These are phyloP conservation scores for Gerris lacustris DNA, from an alignment of 2,888 invertebrate species.

Conservation along the genomic window DNA sequence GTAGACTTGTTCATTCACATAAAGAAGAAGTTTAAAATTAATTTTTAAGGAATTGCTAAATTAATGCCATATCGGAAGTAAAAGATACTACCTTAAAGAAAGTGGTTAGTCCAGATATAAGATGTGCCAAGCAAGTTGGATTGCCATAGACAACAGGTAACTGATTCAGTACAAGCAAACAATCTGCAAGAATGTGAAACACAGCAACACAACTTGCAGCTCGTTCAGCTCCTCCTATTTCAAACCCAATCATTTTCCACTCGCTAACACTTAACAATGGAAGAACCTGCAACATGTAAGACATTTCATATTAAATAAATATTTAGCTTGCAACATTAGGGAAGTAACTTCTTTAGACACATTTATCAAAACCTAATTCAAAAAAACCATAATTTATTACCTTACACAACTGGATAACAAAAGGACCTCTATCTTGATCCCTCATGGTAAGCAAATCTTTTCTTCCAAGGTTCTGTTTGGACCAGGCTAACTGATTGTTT, in stretches of 20 bases:
- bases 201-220: not conserved
- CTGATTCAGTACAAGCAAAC: not conserved
- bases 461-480: slow-evolving; percentile 1
- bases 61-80: too few relatives aligned
- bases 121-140: not conserved
- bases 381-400: not conserved
- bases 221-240: not conserved
- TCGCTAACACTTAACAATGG: not conserved
- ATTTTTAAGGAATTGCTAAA: too few relatives aligned
- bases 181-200: slow-evolving; percentile 2
- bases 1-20: too few relatives aligned
- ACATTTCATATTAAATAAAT: too few relatives aligned
- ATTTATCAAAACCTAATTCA: too few relatives aligned
- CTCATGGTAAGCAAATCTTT: not conserved
- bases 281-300: slow-evolving; percentile 3
- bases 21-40: too few relatives aligned
- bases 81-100: not conserved
- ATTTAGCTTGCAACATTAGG: too few relatives aligned
- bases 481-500: slow-evolving; percentile 10
- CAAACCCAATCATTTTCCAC: slow-evolving; percentile 6
- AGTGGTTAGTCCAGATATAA: not conserved
- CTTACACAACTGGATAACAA: slow-evolving; percentile 4
- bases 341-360: too few relatives aligned
- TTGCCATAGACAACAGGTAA: not conserved
- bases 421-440: not conserved